Evolutionary conservation across 2,113 vertebrate species (phyloP).

Genomic region (Sula dactylatra): DNA sequence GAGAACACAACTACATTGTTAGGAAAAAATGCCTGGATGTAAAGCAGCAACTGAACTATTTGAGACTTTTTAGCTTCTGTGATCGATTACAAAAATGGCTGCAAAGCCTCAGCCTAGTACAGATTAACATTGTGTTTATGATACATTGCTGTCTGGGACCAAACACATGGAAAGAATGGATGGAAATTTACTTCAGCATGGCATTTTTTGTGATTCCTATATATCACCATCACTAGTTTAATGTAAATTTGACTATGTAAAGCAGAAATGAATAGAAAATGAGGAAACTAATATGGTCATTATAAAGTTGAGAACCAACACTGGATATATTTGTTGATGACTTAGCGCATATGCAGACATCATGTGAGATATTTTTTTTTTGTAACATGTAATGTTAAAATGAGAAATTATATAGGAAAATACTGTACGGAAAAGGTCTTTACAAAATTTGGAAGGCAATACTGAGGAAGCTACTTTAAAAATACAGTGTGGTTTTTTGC

Average conservation of each 20-base stretch:
- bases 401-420: neutral
- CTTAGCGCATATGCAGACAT: no score
- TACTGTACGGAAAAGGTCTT: neutral
- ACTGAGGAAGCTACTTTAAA: neutral
- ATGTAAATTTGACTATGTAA: neutral
- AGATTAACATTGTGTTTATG: neutral
- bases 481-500: neutral
- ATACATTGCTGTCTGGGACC: no score
- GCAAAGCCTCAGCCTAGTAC: neutral
- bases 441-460: neutral
- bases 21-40: neutral
- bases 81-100: neutral
- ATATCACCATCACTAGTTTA: no score
- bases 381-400: neutral
- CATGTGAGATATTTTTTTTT: neutral
- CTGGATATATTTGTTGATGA: neutral
- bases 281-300: neutral
- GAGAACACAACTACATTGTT: neutral
- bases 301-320: neutral
- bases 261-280: neutral
- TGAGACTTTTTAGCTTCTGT: neutral
- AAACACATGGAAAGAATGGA: neutral
- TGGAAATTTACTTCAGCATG: neutral
- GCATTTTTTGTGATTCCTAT: neutral
- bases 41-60: neutral